A percentile compares a stretch with the other conserved stretches of the same genome.
phyloP scores from a whole-genome alignment of 2,113 vertebrate species.

The Onychostoma macrolepis region DNA sequence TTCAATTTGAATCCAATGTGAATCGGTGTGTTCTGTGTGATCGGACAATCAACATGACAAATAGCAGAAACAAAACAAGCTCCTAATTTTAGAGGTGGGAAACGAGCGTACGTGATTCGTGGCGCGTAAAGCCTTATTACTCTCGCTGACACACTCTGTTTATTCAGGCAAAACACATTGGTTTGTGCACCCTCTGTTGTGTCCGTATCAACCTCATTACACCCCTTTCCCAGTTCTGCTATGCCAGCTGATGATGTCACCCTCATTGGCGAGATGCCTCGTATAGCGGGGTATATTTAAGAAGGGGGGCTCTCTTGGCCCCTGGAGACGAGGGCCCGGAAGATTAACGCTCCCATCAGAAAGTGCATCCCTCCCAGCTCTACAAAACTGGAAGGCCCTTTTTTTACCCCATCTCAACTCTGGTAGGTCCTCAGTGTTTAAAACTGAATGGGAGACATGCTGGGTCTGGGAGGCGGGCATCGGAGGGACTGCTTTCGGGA shows the following conservation, averaged over 20 bases:
- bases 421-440: slow-evolving; percentile 58
- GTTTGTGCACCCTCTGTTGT: slow-evolving; percentile 21
- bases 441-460: slow-evolving; percentile 66
- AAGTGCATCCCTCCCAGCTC: slow-evolving; percentile 49
- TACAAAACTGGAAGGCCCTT: slow-evolving; percentile 52
- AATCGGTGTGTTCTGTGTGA: neutral
- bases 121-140: slow-evolving; percentile 57
- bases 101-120: slow-evolving; percentile 63
- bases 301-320: slow-evolving; percentile 29
- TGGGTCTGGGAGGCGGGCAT: slow-evolving; percentile 60
- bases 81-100: slow-evolving; percentile 49
- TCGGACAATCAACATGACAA: neutral
- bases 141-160: slow-evolving; percentile 42
- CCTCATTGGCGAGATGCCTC: slow-evolving; percentile 68
- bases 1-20: neutral
- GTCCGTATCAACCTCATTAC: slow-evolving; percentile 76
- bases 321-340: slow-evolving; percentile 51
- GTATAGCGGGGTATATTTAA: slow-evolving; percentile 39
- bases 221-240: slow-evolving; percentile 58
- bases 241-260: slow-evolving; percentile 79
- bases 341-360: slow-evolving; percentile 61
- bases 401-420: slow-evolving; percentile 51
- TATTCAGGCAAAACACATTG: slow-evolving; percentile 50
- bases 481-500: slow-evolving; percentile 65
- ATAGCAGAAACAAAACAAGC: slow-evolving; percentile 1